Conservation (phyloP, 2,113 vertebrate species). For the Cairina moschata region DNA sequence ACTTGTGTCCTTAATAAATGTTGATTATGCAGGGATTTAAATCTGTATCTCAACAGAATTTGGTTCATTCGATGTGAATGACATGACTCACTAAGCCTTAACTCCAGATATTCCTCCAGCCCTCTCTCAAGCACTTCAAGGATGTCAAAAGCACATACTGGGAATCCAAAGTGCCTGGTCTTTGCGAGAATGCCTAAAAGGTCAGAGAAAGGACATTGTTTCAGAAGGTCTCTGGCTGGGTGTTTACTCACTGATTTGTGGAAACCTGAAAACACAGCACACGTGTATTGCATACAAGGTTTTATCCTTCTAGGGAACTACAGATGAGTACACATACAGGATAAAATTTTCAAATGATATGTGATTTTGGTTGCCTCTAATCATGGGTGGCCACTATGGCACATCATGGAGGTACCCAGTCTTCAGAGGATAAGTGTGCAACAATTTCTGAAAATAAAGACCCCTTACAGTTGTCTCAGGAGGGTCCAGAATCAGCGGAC, state of each 20-base stretch:
- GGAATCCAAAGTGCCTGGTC: constrained; percentile 34
- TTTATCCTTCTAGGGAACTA: not conserved
- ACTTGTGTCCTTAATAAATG: not conserved
- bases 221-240: not conserved
- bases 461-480: not conserved
- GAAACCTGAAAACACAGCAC: not conserved
- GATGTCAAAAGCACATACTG: not conserved
- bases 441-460: not conserved
- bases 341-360: not conserved
- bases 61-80: not conserved
- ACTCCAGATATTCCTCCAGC: not conserved
- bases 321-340: not conserved
- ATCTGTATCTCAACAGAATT: constrained; percentile 17
- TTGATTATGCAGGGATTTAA: constrained; percentile 7
- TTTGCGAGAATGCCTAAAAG: not conserved
- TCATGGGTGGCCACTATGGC: not conserved
- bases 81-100: not conserved
- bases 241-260: not conserved
- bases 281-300: not conserved
- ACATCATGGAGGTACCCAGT: not conserved
- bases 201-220: constrained; percentile 15
- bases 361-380: not conserved
- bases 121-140: constrained; percentile 7
- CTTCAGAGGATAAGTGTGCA: not conserved
- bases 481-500: not conserved